A percentile compares a stretch with the other conserved stretches of the same genome.
These are phyloP conservation scores for Cotesia congregata DNA, from an alignment of 2,888 invertebrate genomes.

Conservation along the genomic window DNA sequence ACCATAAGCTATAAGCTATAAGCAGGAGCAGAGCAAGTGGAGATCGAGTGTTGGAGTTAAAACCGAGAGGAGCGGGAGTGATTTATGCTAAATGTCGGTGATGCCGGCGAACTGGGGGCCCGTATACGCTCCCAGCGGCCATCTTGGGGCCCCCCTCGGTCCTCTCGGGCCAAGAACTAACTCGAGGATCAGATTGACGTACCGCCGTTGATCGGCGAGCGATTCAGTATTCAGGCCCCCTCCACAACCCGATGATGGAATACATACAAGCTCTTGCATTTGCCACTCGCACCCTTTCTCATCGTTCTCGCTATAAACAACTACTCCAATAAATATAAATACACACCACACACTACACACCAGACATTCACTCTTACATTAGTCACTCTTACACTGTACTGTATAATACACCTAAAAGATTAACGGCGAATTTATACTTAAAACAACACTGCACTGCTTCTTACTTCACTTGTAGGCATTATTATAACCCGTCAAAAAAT, in stretches of 20 bases:
- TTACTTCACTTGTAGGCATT: constrained; percentile 16
- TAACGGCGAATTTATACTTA: no score
- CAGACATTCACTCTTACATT: background rate
- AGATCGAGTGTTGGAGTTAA: constrained; percentile 29
- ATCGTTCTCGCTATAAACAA: constrained; percentile 31
- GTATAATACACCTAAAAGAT: no score
- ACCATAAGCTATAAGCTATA: no score
- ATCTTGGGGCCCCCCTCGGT: constrained; percentile 59
- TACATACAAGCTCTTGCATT: constrained; percentile 21
- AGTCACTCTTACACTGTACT: background rate
- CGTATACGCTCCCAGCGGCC: constrained; percentile 57
- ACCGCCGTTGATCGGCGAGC: constrained; percentile 36
- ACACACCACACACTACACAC: background rate
- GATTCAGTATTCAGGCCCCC: constrained; percentile 30
- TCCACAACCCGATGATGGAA: constrained; percentile 29
- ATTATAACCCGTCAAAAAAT: background rate
- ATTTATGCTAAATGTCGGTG: constrained; percentile 67
- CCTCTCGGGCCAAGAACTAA: constrained; percentile 39
- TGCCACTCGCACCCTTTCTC: constrained; percentile 10
- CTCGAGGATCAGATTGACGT: constrained; percentile 46
- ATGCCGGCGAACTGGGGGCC: constrained; percentile 63
- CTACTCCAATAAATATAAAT: constrained; percentile 10
- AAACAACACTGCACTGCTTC: constrained; percentile 7
- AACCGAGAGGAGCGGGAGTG: constrained; percentile 61
- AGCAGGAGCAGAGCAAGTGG: constrained; percentile 46